Base-by-base conservation (phyloP, 2,113 vertebrate genomes). In the Poeciliopsis occidentalis region DNA sequence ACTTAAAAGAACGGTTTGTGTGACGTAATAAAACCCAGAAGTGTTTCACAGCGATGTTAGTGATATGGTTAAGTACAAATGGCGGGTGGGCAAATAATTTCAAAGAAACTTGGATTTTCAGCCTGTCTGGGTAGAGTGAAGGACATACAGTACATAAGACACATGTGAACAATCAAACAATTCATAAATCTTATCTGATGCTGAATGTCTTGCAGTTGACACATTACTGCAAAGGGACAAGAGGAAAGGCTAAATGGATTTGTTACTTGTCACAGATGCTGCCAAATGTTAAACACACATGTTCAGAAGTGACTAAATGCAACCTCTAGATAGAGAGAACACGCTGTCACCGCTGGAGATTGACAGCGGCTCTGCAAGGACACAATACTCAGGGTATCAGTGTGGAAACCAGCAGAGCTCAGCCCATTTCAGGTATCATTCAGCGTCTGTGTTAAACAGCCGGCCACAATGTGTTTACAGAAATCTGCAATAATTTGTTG, bases 1-100 rank as follows among this genome's bases (percentile, higher is more conserved):
- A 76, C 61, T 78, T 79, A 70, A 63, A 88, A 62, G 64, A 7
- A 27, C 54, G 79, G 61, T 30, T 61, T 67, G 76, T 73, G 64
- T 29, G 54, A 71, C 8, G 34, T 41, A 83, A 85, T 64, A 83
- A 89, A 82, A 80, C 73, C 64, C 24, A 60, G 1, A 81, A 74
- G 39, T 1, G 5, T 64, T 86, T 86, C 73, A 86, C 66, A 64
- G 47, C 39, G 24, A 32, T 29, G 39, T 66, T 66, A 54, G 54
- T 63, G 44, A 72, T 44, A 81, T 1, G 1, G 29, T 19, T 30
- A 29, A 54, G 66, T 73, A 30, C 41, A 60, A 51, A 51, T 22
- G 31, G 13, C 4, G 6, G 80, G 73, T 61, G 57, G 65, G 51
- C 26, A 64, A 41, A 63, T 57, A 77, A 47, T 75, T 73, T 8